A percentile compares a stretch with the other conserved stretches of the same genome.
phyloP scores from a whole-genome alignment of 2,888 invertebrate genomes.

The Callosobruchus maculatus region DNA sequence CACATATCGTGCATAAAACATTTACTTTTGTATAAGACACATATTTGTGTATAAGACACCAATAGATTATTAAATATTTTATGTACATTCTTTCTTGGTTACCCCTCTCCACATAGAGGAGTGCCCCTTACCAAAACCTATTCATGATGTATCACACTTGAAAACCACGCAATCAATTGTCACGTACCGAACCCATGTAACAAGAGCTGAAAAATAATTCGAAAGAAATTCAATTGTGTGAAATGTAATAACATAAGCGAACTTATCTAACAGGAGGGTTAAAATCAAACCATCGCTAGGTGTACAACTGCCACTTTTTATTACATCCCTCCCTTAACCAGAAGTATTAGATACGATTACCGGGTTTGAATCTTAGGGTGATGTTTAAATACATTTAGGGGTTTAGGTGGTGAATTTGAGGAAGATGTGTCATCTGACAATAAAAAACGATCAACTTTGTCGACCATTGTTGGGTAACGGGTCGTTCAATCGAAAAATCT shows the following conservation, averaged over 20 bases:
- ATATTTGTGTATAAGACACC: too few relatives aligned
- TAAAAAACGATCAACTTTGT: conserved; percentile 37
- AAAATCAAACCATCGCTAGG: conserved; percentile 37
- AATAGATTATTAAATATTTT: too few relatives aligned
- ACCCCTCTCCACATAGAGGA: too few relatives aligned
- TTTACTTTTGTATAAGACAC: too few relatives aligned
- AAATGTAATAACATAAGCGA: conserved; percentile 38
- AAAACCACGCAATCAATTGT: conserved; percentile 19
- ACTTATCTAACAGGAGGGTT: conserved; percentile 37
- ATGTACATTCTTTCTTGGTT: too few relatives aligned
- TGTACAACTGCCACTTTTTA: conserved; percentile 45
- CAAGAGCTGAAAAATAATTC: conserved; percentile 36
- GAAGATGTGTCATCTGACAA: conserved; percentile 39
- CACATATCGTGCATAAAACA: too few relatives aligned
- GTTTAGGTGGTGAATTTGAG: conserved; percentile 42
- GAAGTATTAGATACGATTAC: conserved; percentile 38
- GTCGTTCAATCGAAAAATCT: conserved; percentile 29
- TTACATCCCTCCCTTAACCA: conserved; percentile 40
- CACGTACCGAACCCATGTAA: conserved; percentile 15
- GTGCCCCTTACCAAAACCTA: neutral
- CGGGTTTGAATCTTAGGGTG: conserved; percentile 38
- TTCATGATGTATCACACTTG: conserved; percentile 4
- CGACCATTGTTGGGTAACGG: conserved; percentile 25
- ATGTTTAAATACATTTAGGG: conserved; percentile 43
- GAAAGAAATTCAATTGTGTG: conserved; percentile 41